Conservation (phyloP, 2,797 vertebrate species). For the Craterocephalus amniculus region DNA sequence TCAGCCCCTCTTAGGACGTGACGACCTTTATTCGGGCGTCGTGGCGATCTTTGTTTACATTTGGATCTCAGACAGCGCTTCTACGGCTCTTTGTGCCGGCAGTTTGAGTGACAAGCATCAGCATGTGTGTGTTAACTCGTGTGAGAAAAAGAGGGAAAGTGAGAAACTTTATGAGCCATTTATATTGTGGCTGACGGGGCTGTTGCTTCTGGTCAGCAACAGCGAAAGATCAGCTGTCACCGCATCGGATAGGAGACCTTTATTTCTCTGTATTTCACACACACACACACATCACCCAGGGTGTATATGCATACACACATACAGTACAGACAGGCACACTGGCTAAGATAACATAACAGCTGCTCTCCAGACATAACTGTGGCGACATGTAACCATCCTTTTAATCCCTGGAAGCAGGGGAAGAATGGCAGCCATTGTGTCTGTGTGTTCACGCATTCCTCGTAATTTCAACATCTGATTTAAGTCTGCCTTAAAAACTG, state of each 20-base stretch:
- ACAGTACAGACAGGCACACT: constrained; percentile 2
- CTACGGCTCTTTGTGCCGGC: constrained; percentile 46
- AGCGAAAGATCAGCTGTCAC: constrained; percentile 56
- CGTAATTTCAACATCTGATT: constrained; percentile 68
- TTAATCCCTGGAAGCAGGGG: constrained; percentile 69
- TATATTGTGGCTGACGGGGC: constrained; percentile 46
- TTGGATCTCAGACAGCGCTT: constrained; percentile 41
- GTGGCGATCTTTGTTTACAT: constrained; percentile 45
- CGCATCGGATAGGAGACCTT: constrained; percentile 35
- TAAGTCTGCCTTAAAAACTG: constrained; percentile 63
- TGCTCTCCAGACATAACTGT: constrained; percentile 77
- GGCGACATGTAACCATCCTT: constrained; percentile 73
- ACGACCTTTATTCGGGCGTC: constrained; percentile 1
- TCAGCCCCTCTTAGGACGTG: not conserved
- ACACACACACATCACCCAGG: constrained; percentile 10
- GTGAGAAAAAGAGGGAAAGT: constrained; percentile 50
- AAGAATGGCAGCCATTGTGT: constrained; percentile 68
- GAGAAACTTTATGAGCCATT: constrained; percentile 58
- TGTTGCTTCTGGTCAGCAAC: constrained; percentile 57
- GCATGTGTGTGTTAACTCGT: constrained; percentile 57
- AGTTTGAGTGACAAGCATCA: constrained; percentile 57
- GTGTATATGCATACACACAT: not conserved
- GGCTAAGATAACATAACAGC: constrained; percentile 72
- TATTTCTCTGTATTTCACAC: constrained; percentile 33
- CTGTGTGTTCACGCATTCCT: constrained; percentile 46